A percentile compares a stretch with the other conserved stretches of the same genome.
These are phyloP conservation scores for Zosterops japonicus DNA, from an alignment of 2,113 vertebrate species.

Conservation along the genomic window DNA sequence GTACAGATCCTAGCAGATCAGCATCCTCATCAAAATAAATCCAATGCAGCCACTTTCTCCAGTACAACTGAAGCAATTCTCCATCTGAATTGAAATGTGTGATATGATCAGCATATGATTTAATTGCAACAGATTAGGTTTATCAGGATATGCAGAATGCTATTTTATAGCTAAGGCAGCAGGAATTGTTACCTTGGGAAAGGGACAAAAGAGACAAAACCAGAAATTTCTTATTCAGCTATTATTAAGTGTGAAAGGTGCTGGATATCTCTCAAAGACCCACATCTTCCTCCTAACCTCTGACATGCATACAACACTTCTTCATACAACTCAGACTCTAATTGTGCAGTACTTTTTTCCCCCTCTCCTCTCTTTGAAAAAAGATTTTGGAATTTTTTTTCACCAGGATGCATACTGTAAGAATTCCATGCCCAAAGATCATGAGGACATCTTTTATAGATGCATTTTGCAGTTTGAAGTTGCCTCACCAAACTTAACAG, in stretches of 20 bases:
- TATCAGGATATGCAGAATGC: neutral
- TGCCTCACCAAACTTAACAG: neutral
- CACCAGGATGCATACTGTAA: neutral
- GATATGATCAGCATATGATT: neutral
- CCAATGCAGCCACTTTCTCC: neutral
- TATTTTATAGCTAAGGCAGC: neutral
- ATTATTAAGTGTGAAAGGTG: neutral
- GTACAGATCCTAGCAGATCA: neutral
- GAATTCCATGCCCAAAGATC: neutral
- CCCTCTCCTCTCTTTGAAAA: neutral
- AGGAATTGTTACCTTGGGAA: neutral
- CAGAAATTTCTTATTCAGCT: neutral
- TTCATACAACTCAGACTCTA: neutral
- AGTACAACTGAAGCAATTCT: neutral
- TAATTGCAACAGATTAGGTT: neutral
- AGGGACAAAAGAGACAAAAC: neutral
- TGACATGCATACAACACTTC: neutral
- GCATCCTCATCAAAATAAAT: neutral
- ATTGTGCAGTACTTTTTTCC: rapidly evolving
- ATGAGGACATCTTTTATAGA: neutral
- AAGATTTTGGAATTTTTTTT: neutral
- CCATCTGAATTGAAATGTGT: neutral
- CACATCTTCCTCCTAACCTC: neutral
- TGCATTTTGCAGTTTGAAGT: neutral
- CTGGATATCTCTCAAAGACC: neutral